Percentiles rank a stretch among this genome's conserved stretches.
Evolutionary conservation across 1,140 invertebrate species (phyloP).

Genomic region (Cyrtorhinus lividipennis): DNA sequence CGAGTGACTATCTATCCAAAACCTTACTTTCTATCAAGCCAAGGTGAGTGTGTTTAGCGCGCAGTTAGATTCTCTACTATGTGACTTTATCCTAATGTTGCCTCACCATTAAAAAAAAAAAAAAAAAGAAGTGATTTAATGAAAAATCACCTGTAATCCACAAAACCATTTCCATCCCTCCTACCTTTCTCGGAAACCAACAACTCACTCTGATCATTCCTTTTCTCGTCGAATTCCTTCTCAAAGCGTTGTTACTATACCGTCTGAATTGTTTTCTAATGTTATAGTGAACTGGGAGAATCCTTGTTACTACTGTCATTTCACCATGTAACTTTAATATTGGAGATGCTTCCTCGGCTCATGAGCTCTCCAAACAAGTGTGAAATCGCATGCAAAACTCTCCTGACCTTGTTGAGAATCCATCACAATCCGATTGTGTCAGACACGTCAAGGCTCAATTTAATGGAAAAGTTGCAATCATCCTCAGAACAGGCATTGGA

Average conservation of each 20-base stretch:
- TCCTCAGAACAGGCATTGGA: conserved; percentile 40
- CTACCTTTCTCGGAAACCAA: too few species aligned
- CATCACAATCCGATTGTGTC: conserved; percentile 71
- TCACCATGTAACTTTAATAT: conserved; percentile 41
- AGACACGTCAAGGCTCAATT: conserved; percentile 47
- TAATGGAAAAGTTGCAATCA: conserved; percentile 49
- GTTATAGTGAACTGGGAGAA: conserved; percentile 69
- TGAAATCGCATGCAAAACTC: conserved; percentile 59
- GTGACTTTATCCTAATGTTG: background rate
- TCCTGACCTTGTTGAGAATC: conserved; percentile 67
- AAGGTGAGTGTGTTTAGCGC: too few species aligned
- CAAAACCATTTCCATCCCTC: too few species aligned
- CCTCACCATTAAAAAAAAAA: background rate
- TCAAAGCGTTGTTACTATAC: too few species aligned
- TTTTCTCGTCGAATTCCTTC: background rate
- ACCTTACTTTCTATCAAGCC: conserved; percentile 59
- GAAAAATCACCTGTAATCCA: too few species aligned
- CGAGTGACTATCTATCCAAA: conserved; percentile 67
- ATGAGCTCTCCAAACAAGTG: conserved; percentile 44
- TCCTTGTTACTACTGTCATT: conserved; percentile 74
- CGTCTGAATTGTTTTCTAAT: too few species aligned
- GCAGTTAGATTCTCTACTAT: background rate
- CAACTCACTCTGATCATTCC: too few species aligned
- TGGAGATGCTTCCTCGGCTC: conserved; percentile 59
- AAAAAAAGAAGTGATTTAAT: too few species aligned